These are phyloP conservation scores for Lucinisca nassula DNA, from an alignment of 2,888 invertebrate species.

Conservation along the genomic window DNA sequence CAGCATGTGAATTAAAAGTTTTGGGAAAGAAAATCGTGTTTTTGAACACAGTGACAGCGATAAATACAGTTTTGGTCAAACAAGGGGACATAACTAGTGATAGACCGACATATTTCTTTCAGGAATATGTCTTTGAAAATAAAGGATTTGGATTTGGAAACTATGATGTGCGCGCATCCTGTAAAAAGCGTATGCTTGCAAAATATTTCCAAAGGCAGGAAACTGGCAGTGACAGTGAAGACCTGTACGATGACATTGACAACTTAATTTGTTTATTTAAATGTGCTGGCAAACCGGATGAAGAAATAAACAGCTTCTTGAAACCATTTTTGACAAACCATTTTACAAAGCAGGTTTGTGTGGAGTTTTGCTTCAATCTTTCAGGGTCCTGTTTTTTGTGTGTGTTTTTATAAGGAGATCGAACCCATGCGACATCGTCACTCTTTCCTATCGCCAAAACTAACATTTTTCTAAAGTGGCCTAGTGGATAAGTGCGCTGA, in stretches of 20 bases:
- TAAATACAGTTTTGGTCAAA: not conserved
- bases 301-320: not conserved
- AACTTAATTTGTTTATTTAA: not conserved
- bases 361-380: no score
- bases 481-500: no score
- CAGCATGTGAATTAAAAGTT: not conserved
- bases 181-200: not conserved
- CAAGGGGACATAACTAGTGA: constrained; percentile 3
- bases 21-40: not conserved
- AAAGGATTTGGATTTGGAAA: constrained; percentile 20
- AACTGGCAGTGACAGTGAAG: not conserved
- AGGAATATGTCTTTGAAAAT: constrained; percentile 4
- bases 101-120: not conserved
- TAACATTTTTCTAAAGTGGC: no score
- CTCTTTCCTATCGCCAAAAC: no score
- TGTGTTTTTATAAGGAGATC: no score
- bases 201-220: not conserved
- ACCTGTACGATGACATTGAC: not conserved
- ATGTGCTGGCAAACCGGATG: not conserved
- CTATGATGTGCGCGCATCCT: not conserved
- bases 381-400: no score
- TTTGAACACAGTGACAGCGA: not conserved
- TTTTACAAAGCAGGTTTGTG: not conserved
- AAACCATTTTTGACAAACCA: not conserved
- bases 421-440: no score